A percentile compares a stretch with the other conserved stretches of the same genome.
Conservation (phyloP, 92 coral and sea anemone genomes). For the Meandrina meandrites region DNA sequence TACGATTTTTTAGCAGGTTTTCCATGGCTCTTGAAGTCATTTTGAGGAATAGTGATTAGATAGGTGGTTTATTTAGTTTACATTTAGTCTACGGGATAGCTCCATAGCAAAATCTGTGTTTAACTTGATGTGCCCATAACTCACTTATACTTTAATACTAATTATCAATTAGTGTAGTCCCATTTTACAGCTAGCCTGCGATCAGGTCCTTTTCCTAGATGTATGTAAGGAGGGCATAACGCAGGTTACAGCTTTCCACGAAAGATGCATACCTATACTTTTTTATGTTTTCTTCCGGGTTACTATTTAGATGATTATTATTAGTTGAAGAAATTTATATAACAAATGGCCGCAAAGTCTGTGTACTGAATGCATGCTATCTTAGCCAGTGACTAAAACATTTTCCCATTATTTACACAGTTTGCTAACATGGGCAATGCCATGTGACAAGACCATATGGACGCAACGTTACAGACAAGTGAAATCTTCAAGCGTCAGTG, state of each 20-base stretch:
- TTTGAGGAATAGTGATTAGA: too few species aligned
- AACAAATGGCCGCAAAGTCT: not conserved
- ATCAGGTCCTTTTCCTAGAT: too few species aligned
- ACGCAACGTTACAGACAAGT: constrained; percentile 25
- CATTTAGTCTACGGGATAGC: too few species aligned
- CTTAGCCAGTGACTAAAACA: not conserved
- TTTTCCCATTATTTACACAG: not conserved
- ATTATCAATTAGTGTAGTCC: not conserved
- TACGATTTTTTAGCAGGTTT: too few species aligned
- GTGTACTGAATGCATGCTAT: not conserved
- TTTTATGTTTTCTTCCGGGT: too few species aligned
- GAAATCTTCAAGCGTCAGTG: constrained; percentile 68
- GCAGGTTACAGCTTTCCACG: not conserved
- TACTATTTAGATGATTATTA: too few species aligned
- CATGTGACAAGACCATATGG: not conserved
- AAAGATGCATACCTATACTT: not conserved
- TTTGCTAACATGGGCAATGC: not conserved
- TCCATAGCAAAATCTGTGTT: too few species aligned
- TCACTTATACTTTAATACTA: not conserved
- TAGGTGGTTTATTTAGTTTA: too few species aligned
- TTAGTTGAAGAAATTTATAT: not conserved
- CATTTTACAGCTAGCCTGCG: too few species aligned
- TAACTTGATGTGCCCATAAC: too few species aligned
- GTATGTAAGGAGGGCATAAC: too few species aligned
- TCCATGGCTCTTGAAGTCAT: too few species aligned